phyloP scores from a whole-genome alignment of 2,797 vertebrate species.

The Setipinna tenuifilis region DNA sequence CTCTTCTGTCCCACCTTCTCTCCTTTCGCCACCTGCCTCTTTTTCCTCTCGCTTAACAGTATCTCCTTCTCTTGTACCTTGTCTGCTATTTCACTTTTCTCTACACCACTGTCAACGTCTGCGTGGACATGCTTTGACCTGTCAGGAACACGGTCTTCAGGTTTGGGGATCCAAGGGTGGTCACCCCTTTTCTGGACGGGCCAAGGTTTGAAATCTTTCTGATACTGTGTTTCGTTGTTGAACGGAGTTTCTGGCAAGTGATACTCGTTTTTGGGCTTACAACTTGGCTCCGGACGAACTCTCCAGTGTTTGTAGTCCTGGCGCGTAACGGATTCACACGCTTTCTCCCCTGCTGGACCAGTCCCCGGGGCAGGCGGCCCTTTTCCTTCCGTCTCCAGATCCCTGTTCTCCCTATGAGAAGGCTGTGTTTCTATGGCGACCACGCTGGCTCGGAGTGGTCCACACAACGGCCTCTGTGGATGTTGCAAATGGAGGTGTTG shows the following conservation, averaged over 20 bases:
- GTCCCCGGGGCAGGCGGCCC: constrained; percentile 55
- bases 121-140: constrained; percentile 58
- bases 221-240: constrained; percentile 92
- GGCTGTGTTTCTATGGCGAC: constrained; percentile 88
- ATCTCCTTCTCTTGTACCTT: constrained; percentile 79
- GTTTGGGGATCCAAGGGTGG: constrained; percentile 95
- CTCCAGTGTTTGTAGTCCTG: constrained; percentile 95
- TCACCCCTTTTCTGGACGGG: constrained; percentile 89
- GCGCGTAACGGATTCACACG: constrained; percentile 89
- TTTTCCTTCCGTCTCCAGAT: constrained; percentile 26
- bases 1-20: constrained; percentile 66
- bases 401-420: constrained; percentile 64
- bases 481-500: constrained; percentile 77
- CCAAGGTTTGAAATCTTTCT: constrained; percentile 96
- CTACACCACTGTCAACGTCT: constrained; percentile 71
- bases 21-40: constrained; percentile 55
- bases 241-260: constrained; percentile 90
- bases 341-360: constrained; percentile 63
- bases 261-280: constrained; percentile 91
- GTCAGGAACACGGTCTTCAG: constrained; percentile 63
- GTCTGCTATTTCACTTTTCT: constrained; percentile 77
- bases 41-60: constrained; percentile 72
- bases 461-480: constrained; percentile 58
- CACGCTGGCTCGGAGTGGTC: constrained; percentile 60
- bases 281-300: constrained; percentile 89